Evolutionary conservation across 2,888 invertebrate species (phyloP).

Genomic region (Oligia fasciuncula): DNA sequence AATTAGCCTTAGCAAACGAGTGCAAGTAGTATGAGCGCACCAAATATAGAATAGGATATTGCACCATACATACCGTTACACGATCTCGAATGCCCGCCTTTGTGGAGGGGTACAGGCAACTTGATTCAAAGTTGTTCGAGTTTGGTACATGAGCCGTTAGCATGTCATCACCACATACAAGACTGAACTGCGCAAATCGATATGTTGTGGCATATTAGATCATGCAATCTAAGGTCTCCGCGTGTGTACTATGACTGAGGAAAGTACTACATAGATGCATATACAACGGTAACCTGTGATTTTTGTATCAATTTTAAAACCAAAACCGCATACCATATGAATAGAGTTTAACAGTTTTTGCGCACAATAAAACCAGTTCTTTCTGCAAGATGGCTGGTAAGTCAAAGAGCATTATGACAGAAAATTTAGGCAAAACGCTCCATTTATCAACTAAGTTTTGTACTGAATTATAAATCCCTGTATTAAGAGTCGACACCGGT

Average conservation of each 20-base stretch:
- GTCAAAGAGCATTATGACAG: background rate
- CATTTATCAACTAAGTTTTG: background rate
- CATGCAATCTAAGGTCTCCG: conserved; percentile 24
- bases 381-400: background rate
- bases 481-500: background rate
- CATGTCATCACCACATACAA: conserved; percentile 42
- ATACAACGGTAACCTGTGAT: background rate
- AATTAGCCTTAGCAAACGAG: conserved; percentile 55
- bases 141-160: conserved; percentile 36
- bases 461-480: conserved; percentile 9
- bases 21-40: conserved; percentile 53
- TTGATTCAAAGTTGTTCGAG: conserved; percentile 42
- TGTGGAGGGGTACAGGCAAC: conserved; percentile 41
- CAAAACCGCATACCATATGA: background rate
- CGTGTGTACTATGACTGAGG: conserved; percentile 12
- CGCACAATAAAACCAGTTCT: background rate
- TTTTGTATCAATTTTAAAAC: background rate
- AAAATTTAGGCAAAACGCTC: background rate
- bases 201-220: conserved; percentile 29
- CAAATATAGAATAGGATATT: conserved; percentile 68
- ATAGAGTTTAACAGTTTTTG: background rate
- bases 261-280: background rate
- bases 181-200: conserved; percentile 36
- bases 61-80: conserved; percentile 67
- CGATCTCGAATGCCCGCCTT: conserved; percentile 53